Base-by-base conservation (phyloP, 2,888 invertebrate genomes). In the Caenorhabditis zanzibari region DNA sequence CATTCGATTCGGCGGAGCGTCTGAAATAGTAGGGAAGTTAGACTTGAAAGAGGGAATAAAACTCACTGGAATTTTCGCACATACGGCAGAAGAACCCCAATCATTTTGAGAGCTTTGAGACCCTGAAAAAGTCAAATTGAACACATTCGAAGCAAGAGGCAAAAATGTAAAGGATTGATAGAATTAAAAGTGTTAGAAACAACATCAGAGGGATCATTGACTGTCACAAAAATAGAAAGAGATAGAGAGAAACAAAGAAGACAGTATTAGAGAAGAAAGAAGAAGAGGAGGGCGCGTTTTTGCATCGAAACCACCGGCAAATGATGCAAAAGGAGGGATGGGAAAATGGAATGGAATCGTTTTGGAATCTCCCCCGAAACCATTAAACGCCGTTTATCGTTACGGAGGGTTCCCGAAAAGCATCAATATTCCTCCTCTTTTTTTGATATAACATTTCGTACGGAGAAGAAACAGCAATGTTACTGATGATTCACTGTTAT, bases 1-100 rank as follows among this genome's bases (percentile, higher is more conserved):
- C 91, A 87, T 91, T 91, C 16, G 90, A 90, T 74, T 91, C 90
- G 76, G 92, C 90, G 63, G 88, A 88, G 19, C 90, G 86, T 71
- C 86, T 85, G 76, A n/a, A 84, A 82, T 66, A 10, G 12, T 16
- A 24, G 28, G 14, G 32, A 58, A n/a, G 44, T 24, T 38, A 2
- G 12, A 14, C 1, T 24, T 14, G 19, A 47, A 41, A 12, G 47
- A 7, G 7, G 9, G 26, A 54, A 19, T 14, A 24, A 38, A 63
- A 76, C 80, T 84, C 32, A 83, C 83, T 83, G 83, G 38, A 83
- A 83, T 66, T 84, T 84, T 81, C 84, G 75, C 26, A 80, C 75
- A 72, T 84, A 84, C 61, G 84, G 83, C 71, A 83, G 71, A 28
- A 83, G 75, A 56, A 83, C 83, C 83, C 83, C 83, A 83, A 83